A percentile compares a stretch with the other conserved stretches of the same genome.
These are phyloP conservation scores for Agelaius phoeniceus DNA, from an alignment of 2,113 vertebrate genomes.

Conservation along the genomic window DNA sequence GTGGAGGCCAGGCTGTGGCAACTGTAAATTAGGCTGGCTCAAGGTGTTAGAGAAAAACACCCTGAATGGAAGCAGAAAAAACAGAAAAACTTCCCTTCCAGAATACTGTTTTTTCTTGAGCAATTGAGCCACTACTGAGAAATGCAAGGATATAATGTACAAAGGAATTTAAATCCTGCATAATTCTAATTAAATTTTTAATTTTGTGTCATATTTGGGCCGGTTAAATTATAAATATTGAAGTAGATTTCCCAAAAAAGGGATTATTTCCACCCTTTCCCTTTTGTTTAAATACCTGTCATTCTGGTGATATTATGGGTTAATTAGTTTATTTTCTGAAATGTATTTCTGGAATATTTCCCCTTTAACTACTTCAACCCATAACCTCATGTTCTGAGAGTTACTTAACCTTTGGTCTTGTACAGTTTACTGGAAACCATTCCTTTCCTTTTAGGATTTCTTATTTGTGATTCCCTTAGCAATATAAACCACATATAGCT, in stretches of 20 bases:
- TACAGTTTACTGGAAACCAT: constrained; percentile 40
- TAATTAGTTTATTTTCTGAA: constrained; percentile 59
- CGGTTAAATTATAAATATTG: neutral
- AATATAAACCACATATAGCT: constrained; percentile 24
- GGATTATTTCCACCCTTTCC: neutral
- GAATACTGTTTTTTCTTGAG: neutral
- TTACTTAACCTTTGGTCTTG: constrained; percentile 57
- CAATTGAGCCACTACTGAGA: neutral
- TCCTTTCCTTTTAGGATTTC: constrained; percentile 47
- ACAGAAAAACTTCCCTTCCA: neutral
- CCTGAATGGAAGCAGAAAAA: neutral
- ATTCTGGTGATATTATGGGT: constrained; percentile 34
- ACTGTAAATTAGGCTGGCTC: neutral
- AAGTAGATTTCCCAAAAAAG: neutral
- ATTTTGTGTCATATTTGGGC: neutral
- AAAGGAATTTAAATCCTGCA: neutral
- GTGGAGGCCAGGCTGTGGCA: neutral
- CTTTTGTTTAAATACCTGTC: constrained; percentile 42
- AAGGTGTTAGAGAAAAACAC: neutral
- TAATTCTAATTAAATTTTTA: neutral
- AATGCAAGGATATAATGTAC: neutral
- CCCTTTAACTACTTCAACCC: constrained; percentile 44
- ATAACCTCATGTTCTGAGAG: constrained; percentile 46
- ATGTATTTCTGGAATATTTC: constrained; percentile 54
- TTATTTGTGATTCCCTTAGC: constrained; percentile 27